A percentile compares a stretch with the other conserved stretches of the same genome.
These are phyloP conservation scores for Leucoptera coffeella DNA, from an alignment of 2,888 invertebrate genomes.

Conservation along the genomic window DNA sequence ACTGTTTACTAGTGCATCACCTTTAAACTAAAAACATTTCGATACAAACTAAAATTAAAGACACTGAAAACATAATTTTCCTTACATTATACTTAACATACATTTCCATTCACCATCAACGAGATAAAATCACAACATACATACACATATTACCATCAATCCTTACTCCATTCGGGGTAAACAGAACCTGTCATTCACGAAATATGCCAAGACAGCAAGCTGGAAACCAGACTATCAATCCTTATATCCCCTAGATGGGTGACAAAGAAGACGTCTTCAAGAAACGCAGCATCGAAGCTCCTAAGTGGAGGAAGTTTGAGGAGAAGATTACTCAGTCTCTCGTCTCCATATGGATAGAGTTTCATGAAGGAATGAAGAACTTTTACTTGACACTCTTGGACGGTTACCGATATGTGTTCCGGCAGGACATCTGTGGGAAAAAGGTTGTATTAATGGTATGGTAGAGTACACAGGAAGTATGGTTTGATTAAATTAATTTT, in stretches of 20 bases:
- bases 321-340: slow-evolving; percentile 55
- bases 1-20: too few relatives aligned
- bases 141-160: too few relatives aligned
- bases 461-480: too few relatives aligned
- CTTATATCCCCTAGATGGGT: slow-evolving; percentile 88
- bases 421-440: slow-evolving; percentile 36
- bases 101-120: too few relatives aligned
- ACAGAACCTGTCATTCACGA: background rate
- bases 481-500: too few relatives aligned
- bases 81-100: too few relatives aligned
- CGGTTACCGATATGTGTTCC: slow-evolving; percentile 35
- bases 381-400: slow-evolving; percentile 40
- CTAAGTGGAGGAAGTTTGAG: slow-evolving; percentile 67
- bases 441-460: background rate
- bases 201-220: slow-evolving; percentile 53
- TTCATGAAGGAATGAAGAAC: slow-evolving; percentile 39
- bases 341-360: slow-evolving; percentile 15
- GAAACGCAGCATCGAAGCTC: slow-evolving; percentile 64
- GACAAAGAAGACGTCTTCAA: slow-evolving; percentile 91
- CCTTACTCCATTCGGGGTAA: too few relatives aligned
- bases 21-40: too few relatives aligned
- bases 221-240: slow-evolving; percentile 93
- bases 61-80: too few relatives aligned
- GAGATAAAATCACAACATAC: too few relatives aligned
- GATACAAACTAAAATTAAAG: too few relatives aligned